Evolutionary conservation across 2,888 invertebrate species (phyloP), one percentile per base, ranked within the genome.

Genomic region (Ischnura elegans): DNA sequence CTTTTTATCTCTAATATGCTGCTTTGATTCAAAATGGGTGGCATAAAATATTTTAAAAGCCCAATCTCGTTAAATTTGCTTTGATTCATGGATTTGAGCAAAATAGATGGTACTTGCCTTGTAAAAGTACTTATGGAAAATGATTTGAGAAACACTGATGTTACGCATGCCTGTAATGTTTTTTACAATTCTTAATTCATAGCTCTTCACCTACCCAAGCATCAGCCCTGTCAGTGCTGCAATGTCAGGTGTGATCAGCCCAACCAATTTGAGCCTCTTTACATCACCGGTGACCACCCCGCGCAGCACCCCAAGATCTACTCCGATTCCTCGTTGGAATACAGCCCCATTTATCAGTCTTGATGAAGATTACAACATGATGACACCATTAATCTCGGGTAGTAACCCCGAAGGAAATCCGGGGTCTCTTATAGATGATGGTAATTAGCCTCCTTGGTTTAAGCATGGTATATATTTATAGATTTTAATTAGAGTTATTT

Each of bases 351-450:
- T 99, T 96, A 97, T 99, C 95, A 97, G 98, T 93, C 96, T 98
- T 95, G 99, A 99, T 95, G 99, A 99, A 95, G 99, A 99, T 96
- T 99, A 99, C 96, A 98, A 98, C 96, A 98, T 99, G 97, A 98
- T 98, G 96, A 98, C 98, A 93, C 98, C 97, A 94, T 96, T 97
- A 94, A 97, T 97, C 95, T 96, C 97, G 94, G 96, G 97, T 36
- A 97, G 97, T 93, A 96, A 96, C 94, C 95, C 96, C 93, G 97
- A 97, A 95, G 97, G 97, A 94, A 97, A 97, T 95, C 97, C 98
- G 94, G 97, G 97, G 93, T 97, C 97, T 95, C 96, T 98, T 94
- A 97, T 98, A 96, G 98, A 98, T 96, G 98, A 98, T 96, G 98
- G 98, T 97, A 95, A 95, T 96, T 94, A 43, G 51, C 55, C 43